Evolutionary conservation across 2,113 vertebrate species (phyloP), one percentile per base, ranked within the genome.

Genomic region (Scomber japonicus): DNA sequence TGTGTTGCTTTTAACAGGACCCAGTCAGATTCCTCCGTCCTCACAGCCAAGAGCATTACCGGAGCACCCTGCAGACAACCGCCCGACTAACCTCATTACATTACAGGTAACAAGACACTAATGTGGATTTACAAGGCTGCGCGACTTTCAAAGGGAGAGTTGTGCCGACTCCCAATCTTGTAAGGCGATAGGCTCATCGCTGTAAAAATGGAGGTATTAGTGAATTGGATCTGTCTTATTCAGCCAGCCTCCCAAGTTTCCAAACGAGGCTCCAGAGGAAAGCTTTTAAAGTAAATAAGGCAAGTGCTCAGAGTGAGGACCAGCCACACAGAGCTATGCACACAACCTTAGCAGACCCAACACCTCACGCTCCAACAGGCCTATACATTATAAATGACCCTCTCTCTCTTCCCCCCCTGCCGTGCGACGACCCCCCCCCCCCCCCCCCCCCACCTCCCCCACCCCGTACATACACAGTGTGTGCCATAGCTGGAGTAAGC

Each of bases 371-470:
- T 86, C 78, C 83, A 91, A 85, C 88, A 90, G 87, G 80, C 86
- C 76, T 82, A 93, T 95, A 90, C 92, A 95, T 95, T 93, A 95
- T 95, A 90, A 93, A 94, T 95, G 90, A 93, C 89, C 82, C 81
- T 78, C 88, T 81, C 87, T 83, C 74, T 79, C 21, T 71, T 59
- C 82, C 75, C 71, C 56, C 69, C 48, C 35, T 40, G 6, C 35
- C 9, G 66, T 75, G 81, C 84, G 56, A 80, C 88, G 82, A 59
- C 73, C 88, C 82, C 75, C 74, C 59, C 45, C 30, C 8, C 15
- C 50, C 57, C 21, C 21, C 21, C 1, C 50, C 57, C 8, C 15
- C n/a, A n/a, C n/a, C n/a, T n/a, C n/a, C n/a, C 21, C 21, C 21
- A 21, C 50, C 57, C 8, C 15, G 24, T 27, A 27, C 24, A 27